These are phyloP conservation scores for Yponomeuta evonymella DNA, from an alignment of 2,888 invertebrate species.

Conservation along the genomic window DNA sequence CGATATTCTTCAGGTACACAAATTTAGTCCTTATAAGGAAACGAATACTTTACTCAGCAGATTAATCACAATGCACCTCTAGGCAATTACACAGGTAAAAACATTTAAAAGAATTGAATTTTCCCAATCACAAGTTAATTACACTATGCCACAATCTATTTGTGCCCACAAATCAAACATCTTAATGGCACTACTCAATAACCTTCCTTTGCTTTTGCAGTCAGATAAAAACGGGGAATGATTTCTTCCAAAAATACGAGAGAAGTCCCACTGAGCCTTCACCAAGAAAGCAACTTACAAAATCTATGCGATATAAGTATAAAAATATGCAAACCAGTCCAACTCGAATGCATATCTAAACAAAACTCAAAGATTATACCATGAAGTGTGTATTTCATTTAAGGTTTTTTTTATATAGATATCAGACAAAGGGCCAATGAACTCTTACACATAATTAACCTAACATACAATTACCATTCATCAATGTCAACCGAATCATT, in stretches of 20 bases:
- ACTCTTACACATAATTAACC: conserved; percentile 13
- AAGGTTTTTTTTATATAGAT: background rate
- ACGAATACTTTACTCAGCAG: background rate
- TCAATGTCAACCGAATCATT: background rate
- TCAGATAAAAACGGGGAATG: too few relatives aligned
- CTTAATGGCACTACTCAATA: too few relatives aligned
- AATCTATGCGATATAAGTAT: too few relatives aligned
- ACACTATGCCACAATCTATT: too few relatives aligned
- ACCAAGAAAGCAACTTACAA: background rate
- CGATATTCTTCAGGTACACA: background rate
- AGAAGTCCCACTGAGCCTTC: background rate
- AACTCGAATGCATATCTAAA: background rate
- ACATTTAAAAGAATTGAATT: too few relatives aligned
- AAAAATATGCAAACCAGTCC: background rate
- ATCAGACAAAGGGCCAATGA: conserved; percentile 1
- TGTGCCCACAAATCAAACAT: too few relatives aligned
- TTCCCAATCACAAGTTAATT: too few relatives aligned
- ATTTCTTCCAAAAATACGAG: background rate
- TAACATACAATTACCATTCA: conserved; percentile 1
- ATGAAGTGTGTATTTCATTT: background rate
- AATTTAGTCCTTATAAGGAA: background rate
- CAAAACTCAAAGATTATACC: background rate
- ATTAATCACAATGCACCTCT: background rate
- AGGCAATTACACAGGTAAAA: too few relatives aligned
- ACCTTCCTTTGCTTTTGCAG: too few relatives aligned